These are phyloP conservation scores for Malacosoma neustria DNA, from an alignment of 2,888 invertebrate genomes.

Conservation along the genomic window DNA sequence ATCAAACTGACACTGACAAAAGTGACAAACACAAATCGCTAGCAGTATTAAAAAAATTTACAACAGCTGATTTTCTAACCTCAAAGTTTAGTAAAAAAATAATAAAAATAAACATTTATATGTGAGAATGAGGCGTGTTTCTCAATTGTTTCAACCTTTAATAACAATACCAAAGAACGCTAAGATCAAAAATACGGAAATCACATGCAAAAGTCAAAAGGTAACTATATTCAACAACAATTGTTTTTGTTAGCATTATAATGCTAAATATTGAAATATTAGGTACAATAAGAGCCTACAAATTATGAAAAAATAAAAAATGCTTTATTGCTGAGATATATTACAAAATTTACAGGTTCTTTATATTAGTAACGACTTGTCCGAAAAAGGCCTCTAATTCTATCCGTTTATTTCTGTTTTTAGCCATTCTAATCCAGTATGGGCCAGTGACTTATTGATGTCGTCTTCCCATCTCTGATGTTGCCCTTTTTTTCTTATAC, in stretches of 20 bases:
- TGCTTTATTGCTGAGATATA: not conserved
- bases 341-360: not conserved
- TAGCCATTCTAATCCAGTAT: too few species aligned
- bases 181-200: conserved; percentile 73
- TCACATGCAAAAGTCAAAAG: conserved; percentile 83
- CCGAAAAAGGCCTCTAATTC: too few species aligned
- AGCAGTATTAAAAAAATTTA: too few species aligned
- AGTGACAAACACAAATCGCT: too few species aligned
- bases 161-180: conserved; percentile 78
- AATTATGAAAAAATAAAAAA: too few species aligned
- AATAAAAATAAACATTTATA: not conserved
- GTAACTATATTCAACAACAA: conserved; percentile 45
- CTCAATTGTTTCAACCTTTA: conserved; percentile 82
- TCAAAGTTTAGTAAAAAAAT: not conserved
- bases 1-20: too few species aligned
- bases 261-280: not conserved
- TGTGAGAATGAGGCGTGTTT: conserved; percentile 67
- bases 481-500: too few species aligned
- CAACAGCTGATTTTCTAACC: not conserved
- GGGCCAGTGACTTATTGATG: too few species aligned
- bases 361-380: too few species aligned
- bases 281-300: too few species aligned
- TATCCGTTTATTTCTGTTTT: too few species aligned
- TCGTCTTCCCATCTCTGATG: too few species aligned
- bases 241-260: not conserved